Conservation (phyloP, 2,888 invertebrate genomes). For the Chromoteleia sp. region DNA sequence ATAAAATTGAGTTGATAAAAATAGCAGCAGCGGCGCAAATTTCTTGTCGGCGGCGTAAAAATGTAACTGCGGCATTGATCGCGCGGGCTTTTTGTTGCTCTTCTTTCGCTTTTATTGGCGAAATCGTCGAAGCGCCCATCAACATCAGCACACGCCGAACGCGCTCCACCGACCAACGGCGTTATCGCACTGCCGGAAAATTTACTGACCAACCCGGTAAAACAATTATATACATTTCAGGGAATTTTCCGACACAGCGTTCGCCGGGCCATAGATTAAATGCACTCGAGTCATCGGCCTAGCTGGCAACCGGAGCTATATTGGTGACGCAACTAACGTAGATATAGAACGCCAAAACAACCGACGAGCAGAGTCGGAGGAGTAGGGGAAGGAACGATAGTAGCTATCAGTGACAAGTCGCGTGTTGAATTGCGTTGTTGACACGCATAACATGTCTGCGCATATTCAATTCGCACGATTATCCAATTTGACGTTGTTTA, state of each 20-base stretch:
- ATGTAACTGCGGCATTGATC: constrained; percentile 45
- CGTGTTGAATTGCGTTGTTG: constrained; percentile 82
- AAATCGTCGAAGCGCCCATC: constrained; percentile 73
- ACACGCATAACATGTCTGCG: constrained; percentile 81
- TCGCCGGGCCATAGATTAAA: constrained; percentile 82
- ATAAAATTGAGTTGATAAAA: background rate
- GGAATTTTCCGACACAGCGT: constrained; percentile 82
- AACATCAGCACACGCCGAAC: constrained; percentile 76
- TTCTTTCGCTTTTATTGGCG: constrained; percentile 56
- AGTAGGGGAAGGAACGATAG: constrained; percentile 43
- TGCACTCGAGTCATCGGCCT: constrained; percentile 74
- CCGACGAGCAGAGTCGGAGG: constrained; percentile 58
- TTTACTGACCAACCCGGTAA: constrained; percentile 82
- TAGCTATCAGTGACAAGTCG: constrained; percentile 82
- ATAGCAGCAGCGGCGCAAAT: background rate
- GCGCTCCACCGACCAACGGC: constrained; percentile 70
- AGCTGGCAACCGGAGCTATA: constrained; percentile 50
- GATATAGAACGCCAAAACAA: constrained; percentile 60
- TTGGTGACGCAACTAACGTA: constrained; percentile 67
- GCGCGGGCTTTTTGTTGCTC: constrained; percentile 38
- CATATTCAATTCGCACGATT: constrained; percentile 78
- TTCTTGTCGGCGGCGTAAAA: constrained; percentile 18
- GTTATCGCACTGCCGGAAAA: constrained; percentile 75
- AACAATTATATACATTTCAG: constrained; percentile 83
- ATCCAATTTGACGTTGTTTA: constrained; percentile 46